These are phyloP conservation scores for Neodiprion virginianus DNA, from an alignment of 1,140 invertebrate genomes.

Conservation along the genomic window DNA sequence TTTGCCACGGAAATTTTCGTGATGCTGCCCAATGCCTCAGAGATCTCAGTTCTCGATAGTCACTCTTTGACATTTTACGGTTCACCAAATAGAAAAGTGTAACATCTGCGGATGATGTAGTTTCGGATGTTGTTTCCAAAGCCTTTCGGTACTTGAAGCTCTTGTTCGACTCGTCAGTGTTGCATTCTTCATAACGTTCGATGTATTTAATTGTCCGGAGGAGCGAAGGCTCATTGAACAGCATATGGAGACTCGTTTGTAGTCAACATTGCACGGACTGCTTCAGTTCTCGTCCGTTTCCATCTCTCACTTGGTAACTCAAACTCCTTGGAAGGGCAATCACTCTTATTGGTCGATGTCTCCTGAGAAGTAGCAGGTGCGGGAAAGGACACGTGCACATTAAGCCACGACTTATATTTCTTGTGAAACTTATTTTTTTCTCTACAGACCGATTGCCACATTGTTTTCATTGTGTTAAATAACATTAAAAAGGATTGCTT, in stretches of 20 bases:
- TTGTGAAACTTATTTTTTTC: neutral
- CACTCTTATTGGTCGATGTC: slow-evolving; percentile 13
- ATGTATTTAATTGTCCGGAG: slow-evolving; percentile 13
- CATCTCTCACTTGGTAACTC: slow-evolving; percentile 35
- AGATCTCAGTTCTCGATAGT: slow-evolving; percentile 13
- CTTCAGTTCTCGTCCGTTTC: slow-evolving; percentile 41
- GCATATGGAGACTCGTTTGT: slow-evolving; percentile 34
- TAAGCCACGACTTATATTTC: neutral
- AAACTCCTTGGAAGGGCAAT: slow-evolving; percentile 34
- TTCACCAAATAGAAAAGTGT: slow-evolving; percentile 13
- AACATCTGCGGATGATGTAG: slow-evolving; percentile 13
- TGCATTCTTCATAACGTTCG: slow-evolving; percentile 6
- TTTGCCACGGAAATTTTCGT: slow-evolving; percentile 10
- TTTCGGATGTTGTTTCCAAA: neutral
- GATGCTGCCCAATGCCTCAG: neutral
- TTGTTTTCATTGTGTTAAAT: neutral
- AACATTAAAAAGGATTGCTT: neutral
- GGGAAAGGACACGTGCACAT: neutral
- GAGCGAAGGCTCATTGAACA: slow-evolving; percentile 30
- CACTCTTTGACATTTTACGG: slow-evolving; percentile 14
- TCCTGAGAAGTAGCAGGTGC: neutral
- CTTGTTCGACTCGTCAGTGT: slow-evolving; percentile 16
- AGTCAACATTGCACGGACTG: slow-evolving; percentile 28
- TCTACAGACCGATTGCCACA: neutral
- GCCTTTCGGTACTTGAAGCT: slow-evolving; percentile 18